Evolutionary conservation across 2,888 invertebrate genomes (phyloP).

Genomic region (Lymantria dispar): DNA sequence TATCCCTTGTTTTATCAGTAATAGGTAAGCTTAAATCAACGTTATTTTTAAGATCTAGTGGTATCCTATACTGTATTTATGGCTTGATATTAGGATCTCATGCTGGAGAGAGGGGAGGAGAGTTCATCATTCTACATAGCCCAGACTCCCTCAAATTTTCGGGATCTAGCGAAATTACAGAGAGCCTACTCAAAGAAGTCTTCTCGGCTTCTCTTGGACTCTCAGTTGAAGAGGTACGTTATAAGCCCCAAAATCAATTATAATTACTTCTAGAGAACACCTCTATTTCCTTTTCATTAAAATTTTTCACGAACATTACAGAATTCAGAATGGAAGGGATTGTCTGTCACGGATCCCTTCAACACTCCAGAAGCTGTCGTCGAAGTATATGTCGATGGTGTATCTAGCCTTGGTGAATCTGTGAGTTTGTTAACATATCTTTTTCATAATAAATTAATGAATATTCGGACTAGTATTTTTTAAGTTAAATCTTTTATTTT

Average conservation of each 20-base stretch:
- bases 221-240: constrained; percentile 85
- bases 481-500: constrained; percentile 20
- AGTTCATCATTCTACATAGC: constrained; percentile 86
- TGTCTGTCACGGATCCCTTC: constrained; percentile 87
- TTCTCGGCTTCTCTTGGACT: constrained; percentile 88
- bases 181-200: constrained; percentile 86
- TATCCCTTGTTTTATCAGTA: constrained; percentile 58
- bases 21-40: constrained; percentile 55
- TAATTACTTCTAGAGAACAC: background rate
- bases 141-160: constrained; percentile 87
- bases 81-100: constrained; percentile 60
- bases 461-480: background rate
- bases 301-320: constrained; percentile 37
- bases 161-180: constrained; percentile 84
- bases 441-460: background rate
- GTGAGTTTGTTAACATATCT: constrained; percentile 42
- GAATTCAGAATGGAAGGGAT: constrained; percentile 86
- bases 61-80: background rate
- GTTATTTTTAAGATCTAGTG: background rate
- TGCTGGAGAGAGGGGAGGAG: constrained; percentile 74
- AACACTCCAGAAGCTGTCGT: constrained; percentile 87
- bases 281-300: background rate
- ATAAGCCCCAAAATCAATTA: background rate
- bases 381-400: constrained; percentile 87
- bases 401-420: constrained; percentile 74